Base-by-base conservation (phyloP, 2,888 invertebrate species). In the Monochamus alternatus region DNA sequence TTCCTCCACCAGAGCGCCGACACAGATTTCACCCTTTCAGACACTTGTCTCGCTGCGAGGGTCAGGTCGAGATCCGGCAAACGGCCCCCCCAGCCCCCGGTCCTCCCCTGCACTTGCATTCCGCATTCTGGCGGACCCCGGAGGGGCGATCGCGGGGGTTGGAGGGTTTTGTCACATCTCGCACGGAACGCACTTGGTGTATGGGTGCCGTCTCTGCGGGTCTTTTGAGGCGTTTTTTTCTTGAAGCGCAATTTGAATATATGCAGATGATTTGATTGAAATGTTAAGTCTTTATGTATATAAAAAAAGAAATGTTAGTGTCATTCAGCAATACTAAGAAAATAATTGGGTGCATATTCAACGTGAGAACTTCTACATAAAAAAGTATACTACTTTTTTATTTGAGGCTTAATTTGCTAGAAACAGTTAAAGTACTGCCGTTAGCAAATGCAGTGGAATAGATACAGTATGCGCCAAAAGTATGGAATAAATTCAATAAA, bases 11-110 rank as follows among this genome's bases (percentile, higher is more conserved):
- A 73, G 52, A 70, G 51, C 69, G 80, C 82, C 84, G 84, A 81
- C 85, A 85, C 84, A 83, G 82, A 85, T 86, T 86, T 85, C 78
- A 85, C 86, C 86, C 86, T 85, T 86, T 84, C 79, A 83, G 81
- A 80, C 87, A 87, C 87, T 87, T 87, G 87, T 87, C 85, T 86
- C 85, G 84, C 82, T 84, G 55, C 55, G 85, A 85, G 85, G 85
- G 84, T 85, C 85, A 85, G 84, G 84, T 82, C 82, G 76, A 78
- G 82, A 84, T 84, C 84, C 82, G 82, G 81, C 84, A 85, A 85
- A 85, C 86, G 82, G 80, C 74, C 80, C 83, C 79, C 80, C 76
- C 83, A 69, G 78, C 76, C 79, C 44, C 55, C 76, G 69, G 67
- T 73, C 78, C 80, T 60, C 72, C 79, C 71, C 76, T 73, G 65